Conservation (phyloP, 1,140 invertebrate species). For the Mylabris phalerata region DNA sequence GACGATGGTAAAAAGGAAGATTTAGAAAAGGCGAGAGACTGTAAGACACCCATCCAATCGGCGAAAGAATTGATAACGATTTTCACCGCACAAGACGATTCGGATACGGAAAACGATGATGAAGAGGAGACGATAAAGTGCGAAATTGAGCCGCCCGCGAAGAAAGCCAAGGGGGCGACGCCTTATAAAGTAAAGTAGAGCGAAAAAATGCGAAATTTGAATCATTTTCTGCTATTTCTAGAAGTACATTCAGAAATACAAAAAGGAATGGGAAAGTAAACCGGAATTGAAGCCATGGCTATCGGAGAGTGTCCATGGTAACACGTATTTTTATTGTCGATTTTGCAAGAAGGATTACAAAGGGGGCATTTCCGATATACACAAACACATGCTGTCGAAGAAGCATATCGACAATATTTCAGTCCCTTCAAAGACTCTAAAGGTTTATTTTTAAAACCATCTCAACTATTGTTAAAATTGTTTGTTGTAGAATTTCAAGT, state of each 20-base stretch:
- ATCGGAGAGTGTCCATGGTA: conserved; percentile 32
- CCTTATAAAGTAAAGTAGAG: conserved; percentile 7
- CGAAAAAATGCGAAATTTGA: background rate
- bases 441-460: conserved; percentile 1
- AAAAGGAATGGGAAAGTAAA: conserved; percentile 35
- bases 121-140: conserved; percentile 1
- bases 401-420: conserved; percentile 28
- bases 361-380: conserved; percentile 33
- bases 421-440: conserved; percentile 14
- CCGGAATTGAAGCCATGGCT: conserved; percentile 34
- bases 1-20: no score
- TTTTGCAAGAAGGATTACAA: conserved; percentile 38
- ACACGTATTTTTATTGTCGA: conserved; percentile 36
- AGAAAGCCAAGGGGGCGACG: conserved; percentile 5
- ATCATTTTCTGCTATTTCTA: background rate
- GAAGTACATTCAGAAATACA: conserved; percentile 35
- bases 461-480: background rate
- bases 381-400: conserved; percentile 35
- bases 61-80: conserved; percentile 17
- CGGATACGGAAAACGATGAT: conserved; percentile 9
- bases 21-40: no score
- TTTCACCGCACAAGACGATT: conserved; percentile 11
- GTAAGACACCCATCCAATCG: background rate
- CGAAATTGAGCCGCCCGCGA: conserved; percentile 5
- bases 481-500: conserved; percentile 33